Evolutionary conservation across 2,113 vertebrate genomes (phyloP).

Genomic region (Antidorcas marsupialis): DNA sequence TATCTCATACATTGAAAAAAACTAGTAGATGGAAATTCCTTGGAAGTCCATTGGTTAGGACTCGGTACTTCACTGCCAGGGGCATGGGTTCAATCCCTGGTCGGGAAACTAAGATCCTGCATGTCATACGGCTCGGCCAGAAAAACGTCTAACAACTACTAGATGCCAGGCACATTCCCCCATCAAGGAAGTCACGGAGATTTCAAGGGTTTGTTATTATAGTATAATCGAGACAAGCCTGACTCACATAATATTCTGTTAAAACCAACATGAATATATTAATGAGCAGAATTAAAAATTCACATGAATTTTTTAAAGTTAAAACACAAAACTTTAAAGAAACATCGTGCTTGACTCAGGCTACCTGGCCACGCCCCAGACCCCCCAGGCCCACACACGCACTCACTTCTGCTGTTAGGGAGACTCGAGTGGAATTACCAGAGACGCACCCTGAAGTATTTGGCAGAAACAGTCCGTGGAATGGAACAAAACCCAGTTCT

Average conservation of each 20-base stretch:
- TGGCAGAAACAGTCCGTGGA: not conserved
- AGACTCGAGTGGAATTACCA: not conserved
- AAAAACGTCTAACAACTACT: not conserved
- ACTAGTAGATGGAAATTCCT: not conserved
- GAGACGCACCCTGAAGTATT: not conserved
- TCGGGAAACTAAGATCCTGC: not conserved
- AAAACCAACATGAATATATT: conserved; percentile 53
- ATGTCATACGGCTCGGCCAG: not conserved
- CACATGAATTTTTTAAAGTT: conserved; percentile 61
- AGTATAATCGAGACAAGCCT: not conserved
- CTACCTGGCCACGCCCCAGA: not conserved
- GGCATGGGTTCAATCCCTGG: not conserved
- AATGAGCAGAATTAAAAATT: conserved; percentile 55
- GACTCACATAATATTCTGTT: not conserved
- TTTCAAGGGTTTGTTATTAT: not conserved
- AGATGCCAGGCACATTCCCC: not conserved
- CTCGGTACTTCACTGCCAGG: not conserved
- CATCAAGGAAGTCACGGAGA: not conserved
- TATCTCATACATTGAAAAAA: not conserved
- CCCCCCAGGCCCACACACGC: not conserved
- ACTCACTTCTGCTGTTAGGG: not conserved
- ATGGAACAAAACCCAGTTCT: not conserved
- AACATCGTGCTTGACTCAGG: not conserved
- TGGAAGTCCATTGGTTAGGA: not conserved
- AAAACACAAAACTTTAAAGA: conserved; percentile 61